These are phyloP conservation scores for Brachypteracias leptosomus DNA, from an alignment of 2,113 vertebrate genomes.

Conservation along the genomic window DNA sequence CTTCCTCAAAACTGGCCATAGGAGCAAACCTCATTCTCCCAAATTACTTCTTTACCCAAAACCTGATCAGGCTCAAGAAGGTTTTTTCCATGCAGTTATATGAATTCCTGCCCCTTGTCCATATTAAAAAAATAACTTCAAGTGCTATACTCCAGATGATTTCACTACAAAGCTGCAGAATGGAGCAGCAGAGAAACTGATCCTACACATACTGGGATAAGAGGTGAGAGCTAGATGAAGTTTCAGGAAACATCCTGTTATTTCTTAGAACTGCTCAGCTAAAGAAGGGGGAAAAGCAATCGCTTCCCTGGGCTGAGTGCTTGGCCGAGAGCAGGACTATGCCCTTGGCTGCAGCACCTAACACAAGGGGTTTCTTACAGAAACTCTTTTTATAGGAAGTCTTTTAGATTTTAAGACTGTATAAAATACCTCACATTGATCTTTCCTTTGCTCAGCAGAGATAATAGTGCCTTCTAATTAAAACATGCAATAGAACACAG, in stretches of 20 bases:
- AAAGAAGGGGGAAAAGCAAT: not conserved
- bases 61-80: not conserved
- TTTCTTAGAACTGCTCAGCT: not conserved
- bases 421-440: not conserved
- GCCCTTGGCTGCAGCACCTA: not conserved
- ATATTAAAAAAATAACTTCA: not conserved
- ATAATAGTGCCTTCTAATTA: not conserved
- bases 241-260: not conserved
- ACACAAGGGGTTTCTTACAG: not conserved
- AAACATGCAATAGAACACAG: not conserved
- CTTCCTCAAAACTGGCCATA: not conserved
- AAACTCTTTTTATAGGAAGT: not conserved
- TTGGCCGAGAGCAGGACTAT: not conserved
- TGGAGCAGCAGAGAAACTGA: not conserved
- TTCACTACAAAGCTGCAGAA: not conserved
- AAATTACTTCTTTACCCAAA: not conserved
- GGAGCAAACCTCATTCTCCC: not conserved
- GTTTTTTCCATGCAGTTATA: not conserved
- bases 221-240: not conserved
- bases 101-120: not conserved
- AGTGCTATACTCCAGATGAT: not conserved
- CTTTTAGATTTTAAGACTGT: not conserved
- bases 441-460: not conserved
- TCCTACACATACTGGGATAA: not conserved
- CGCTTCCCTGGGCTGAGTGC: fast-evolving